Evolutionary conservation across 2,797 vertebrate species (phyloP).

Genomic region (Sebastes minor): DNA sequence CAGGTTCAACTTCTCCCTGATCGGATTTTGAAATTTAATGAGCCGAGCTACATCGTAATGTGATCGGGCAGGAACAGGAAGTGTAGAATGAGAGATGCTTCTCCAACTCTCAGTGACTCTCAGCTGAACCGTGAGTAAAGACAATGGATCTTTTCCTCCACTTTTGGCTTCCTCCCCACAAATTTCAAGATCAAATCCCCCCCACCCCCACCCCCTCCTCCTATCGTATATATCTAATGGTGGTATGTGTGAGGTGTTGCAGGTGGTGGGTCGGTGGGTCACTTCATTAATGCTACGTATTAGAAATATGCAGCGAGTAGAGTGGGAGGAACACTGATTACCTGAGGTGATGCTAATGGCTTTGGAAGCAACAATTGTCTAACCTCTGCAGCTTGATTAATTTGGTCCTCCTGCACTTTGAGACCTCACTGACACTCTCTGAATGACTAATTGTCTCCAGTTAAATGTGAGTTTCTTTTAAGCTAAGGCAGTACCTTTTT

Average conservation of each 20-base stretch:
- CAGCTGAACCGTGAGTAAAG: neutral
- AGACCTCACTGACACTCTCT: conserved; percentile 17
- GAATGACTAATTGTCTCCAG: neutral
- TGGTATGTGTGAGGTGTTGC: neutral
- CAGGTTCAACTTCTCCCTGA: neutral
- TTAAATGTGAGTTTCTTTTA: neutral
- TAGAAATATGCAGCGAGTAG: conserved; percentile 7
- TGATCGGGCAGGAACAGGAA: neutral
- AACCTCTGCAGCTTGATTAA: conserved; percentile 35
- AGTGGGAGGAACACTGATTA: conserved; percentile 31
- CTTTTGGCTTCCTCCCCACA: neutral
- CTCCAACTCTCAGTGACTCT: neutral
- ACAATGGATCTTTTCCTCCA: neutral
- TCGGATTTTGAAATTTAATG: neutral
- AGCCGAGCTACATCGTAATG: neutral
- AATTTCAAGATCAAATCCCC: too few species aligned
- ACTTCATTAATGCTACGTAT: conserved; percentile 40
- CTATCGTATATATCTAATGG: neutral
- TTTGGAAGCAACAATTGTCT: conserved; percentile 15
- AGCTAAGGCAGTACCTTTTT: neutral
- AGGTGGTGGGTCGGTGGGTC: conserved; percentile 22
- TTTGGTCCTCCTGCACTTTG: neutral
- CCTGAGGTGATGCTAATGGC: conserved; percentile 24
- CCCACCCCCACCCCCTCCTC: accelerated
- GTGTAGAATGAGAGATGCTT: neutral